Conservation (phyloP, 2,888 invertebrate species). For the Meloe dianella region DNA sequence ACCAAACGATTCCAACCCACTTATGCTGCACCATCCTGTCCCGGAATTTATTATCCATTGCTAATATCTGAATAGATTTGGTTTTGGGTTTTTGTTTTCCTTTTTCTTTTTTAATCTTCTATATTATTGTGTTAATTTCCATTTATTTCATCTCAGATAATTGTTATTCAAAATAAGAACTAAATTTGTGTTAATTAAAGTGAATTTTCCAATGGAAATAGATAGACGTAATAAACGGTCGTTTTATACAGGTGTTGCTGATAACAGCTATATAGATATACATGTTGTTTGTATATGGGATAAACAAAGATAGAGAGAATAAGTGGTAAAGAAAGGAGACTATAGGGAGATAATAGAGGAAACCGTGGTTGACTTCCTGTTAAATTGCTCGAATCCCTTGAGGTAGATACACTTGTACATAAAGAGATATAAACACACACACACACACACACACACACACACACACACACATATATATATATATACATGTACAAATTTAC, state of each 20-base stretch:
- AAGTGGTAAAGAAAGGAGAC: background rate
- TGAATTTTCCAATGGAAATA: too few relatives aligned
- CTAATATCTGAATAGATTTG: background rate
- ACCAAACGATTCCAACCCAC: background rate
- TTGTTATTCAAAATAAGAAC: too few relatives aligned
- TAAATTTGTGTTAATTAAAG: too few relatives aligned
- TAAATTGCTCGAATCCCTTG: constrained; percentile 32
- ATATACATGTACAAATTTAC: background rate
- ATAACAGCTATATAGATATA: too few relatives aligned
- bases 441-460: too few relatives aligned
- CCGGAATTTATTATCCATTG: background rate
- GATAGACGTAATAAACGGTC: background rate
- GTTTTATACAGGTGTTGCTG: background rate
- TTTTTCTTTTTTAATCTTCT: too few relatives aligned
- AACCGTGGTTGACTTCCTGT: constrained; percentile 25
- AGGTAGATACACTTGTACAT: constrained; percentile 18
- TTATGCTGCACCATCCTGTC: background rate
- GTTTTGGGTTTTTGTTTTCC: too few relatives aligned
- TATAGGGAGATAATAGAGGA: constrained; percentile 18
- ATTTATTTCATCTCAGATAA: too few relatives aligned
- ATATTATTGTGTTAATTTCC: too few relatives aligned
- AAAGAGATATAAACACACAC: background rate
- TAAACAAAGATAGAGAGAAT: background rate
- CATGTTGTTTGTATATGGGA: background rate
- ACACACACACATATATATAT: too few relatives aligned